Evolutionary conservation across 2,113 vertebrate genomes (phyloP).

Genomic region (Scytalopus superciliaris): DNA sequence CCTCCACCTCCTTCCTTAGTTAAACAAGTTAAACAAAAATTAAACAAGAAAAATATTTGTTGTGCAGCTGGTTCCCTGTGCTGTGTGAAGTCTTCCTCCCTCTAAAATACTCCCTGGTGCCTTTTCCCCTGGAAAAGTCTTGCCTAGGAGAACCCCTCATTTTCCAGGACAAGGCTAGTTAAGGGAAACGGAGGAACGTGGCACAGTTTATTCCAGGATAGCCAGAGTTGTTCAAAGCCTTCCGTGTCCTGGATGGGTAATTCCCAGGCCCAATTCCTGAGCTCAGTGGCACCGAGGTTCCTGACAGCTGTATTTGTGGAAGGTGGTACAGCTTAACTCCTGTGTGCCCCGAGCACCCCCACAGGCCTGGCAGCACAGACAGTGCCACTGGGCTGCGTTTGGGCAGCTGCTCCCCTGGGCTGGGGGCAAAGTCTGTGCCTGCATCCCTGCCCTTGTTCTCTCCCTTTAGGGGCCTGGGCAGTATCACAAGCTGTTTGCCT

Average conservation of each 20-base stretch:
- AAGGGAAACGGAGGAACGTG: rapidly evolving
- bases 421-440: neutral
- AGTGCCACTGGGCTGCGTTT: neutral
- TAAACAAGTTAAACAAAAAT: neutral
- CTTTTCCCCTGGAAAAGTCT: neutral
- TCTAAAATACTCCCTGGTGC: neutral
- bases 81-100: neutral
- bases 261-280: neutral
- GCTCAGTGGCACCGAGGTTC: neutral
- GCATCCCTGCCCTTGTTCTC: neutral
- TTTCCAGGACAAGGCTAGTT: neutral
- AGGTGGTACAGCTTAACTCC: neutral
- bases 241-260: neutral
- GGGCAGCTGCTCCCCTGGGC: neutral
- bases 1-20: neutral
- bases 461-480: neutral
- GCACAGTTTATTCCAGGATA: neutral
- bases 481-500: neutral
- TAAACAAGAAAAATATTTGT: neutral
- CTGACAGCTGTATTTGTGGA: neutral
- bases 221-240: neutral
- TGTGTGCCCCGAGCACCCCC: neutral
- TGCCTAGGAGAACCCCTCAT: neutral
- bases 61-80: neutral
- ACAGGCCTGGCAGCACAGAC: neutral